phyloP scores from a whole-genome alignment of 2,797 vertebrate genomes.

The Dicrostonyx torquatus region DNA sequence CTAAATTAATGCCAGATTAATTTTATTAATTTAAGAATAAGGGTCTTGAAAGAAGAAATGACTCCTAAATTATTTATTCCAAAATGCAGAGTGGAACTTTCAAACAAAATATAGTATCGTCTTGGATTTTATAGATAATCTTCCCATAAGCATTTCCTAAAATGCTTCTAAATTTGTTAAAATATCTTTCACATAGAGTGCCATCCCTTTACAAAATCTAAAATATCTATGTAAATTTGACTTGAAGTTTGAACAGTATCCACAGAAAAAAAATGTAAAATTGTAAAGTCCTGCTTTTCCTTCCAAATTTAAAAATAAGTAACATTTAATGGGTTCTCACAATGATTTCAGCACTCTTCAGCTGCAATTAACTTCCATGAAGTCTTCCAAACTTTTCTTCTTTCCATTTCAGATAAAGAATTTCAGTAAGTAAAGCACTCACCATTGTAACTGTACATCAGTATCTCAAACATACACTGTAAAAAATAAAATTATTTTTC shows the following conservation, averaged over 20 bases:
- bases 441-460: conserved; percentile 57
- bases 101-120: background rate
- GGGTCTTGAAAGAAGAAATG: background rate
- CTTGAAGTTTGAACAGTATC: background rate
- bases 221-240: background rate
- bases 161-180: background rate
- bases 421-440: conserved; percentile 58
- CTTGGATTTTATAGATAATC: conserved; percentile 5
- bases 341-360: background rate
- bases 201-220: background rate
- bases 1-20: background rate
- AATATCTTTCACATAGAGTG: background rate
- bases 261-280: conserved; percentile 1
- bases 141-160: background rate
- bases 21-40: background rate
- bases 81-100: background rate
- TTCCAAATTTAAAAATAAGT: conserved; percentile 24
- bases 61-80: background rate
- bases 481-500: conserved; percentile 69
- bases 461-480: conserved; percentile 45
- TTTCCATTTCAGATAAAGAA: conserved; percentile 63
- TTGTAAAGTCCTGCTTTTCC: background rate
- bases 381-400: conserved; percentile 38
- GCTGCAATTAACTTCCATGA: conserved; percentile 47
- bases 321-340: conserved; percentile 25